phyloP scores from a whole-genome alignment of 2,113 vertebrate species.

The Cepphus grylle region DNA sequence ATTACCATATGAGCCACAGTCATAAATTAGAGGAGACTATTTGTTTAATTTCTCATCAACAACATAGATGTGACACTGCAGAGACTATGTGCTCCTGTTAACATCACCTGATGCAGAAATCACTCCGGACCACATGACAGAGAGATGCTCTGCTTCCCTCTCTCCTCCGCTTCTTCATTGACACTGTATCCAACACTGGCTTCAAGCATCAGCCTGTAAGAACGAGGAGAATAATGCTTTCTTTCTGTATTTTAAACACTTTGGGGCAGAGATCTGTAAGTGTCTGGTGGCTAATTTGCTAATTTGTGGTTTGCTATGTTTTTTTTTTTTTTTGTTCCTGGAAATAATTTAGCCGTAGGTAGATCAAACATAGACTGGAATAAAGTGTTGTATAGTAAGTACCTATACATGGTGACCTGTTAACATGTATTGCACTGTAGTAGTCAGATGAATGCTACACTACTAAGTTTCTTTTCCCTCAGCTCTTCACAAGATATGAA shows the following conservation, averaged over 20 bases:
- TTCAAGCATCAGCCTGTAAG: background rate
- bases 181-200: no score
- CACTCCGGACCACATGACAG: background rate
- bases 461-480: background rate
- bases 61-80: background rate
- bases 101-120: background rate
- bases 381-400: background rate
- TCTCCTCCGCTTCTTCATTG: background rate
- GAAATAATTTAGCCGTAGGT: background rate
- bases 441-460: background rate
- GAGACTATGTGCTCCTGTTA: background rate
- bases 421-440: background rate
- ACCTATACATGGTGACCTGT: no score
- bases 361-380: background rate
- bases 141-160: background rate
- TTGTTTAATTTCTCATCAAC: background rate
- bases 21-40: background rate
- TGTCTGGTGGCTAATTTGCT: background rate
- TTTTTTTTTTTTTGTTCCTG: background rate
- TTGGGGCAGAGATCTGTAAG: background rate
- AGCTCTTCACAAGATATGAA: background rate
- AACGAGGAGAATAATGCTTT: background rate
- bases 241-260: background rate
- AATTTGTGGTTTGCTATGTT: background rate
- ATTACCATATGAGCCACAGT: background rate